Base-by-base conservation (phyloP, 2,888 invertebrate species). In the Drosophila paracracens region DNA sequence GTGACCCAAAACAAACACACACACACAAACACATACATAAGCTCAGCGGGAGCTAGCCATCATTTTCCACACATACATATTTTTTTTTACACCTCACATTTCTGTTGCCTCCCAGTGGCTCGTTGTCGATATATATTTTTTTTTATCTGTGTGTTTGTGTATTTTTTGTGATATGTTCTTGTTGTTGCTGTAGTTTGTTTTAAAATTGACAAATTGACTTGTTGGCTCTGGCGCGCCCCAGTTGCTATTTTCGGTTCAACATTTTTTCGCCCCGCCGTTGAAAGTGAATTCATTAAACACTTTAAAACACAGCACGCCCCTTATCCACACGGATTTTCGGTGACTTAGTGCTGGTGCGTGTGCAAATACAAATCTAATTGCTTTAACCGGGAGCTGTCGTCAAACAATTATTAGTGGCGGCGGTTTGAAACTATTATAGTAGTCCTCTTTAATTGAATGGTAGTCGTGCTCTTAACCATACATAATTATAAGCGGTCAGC, bases 181-280 rank as follows among this genome's bases (percentile, higher is more conserved):
- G 38, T 43, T 66, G 56, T 38, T 56, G 48, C 31, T 57, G 71
- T 82, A 82, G 82, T 82, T 82, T 82, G 79, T 84, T 82, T 84
- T 73, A 81, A 76, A 84, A 84, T 82, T 81, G 83, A 83, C 81
- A 81, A 81, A 81, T 81, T 83, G 84, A 83, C 84, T 81, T 81
- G 83, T 83, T 81, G 81, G 71, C 78, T 51, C 33, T 59, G 60
- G 36, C 81, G 51, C 66, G 69, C 74, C 74, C 63, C 62, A 69
- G 63, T 54, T 74, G 81, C 77, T 74, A 70, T 76, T 73, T 80
- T 76, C 53, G 80, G 67, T 56, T 18, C 35, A 11, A 25, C 50
- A 27, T 50, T 64, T n/a, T 61, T 50, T 10, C 29, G 35, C 18
- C 40, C 16, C 29, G 36, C 43, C 4, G 36, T 38, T 54, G 54